Evolutionary conservation across 2,797 vertebrate genomes (phyloP).

Genomic region (Gymnocypris eckloni): DNA sequence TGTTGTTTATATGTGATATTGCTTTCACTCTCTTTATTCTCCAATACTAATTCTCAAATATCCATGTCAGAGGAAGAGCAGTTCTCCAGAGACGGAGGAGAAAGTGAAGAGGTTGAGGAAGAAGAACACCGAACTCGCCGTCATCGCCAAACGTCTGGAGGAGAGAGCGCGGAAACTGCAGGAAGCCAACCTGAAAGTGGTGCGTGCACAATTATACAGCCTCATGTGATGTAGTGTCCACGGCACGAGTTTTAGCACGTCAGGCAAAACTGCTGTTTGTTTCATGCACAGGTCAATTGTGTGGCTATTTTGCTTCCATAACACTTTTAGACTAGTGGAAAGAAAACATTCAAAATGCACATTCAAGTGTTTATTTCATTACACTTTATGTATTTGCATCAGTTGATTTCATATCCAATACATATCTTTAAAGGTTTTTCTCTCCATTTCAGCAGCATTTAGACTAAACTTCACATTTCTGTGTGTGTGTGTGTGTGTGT

Average conservation of each 20-base stretch:
- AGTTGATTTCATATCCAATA: not conserved
- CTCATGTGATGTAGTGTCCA: not conserved
- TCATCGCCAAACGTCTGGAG: slow-evolving; percentile 95
- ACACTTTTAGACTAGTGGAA: not conserved
- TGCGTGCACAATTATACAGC: slow-evolving; percentile 63
- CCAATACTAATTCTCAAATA: not conserved
- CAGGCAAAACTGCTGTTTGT: not conserved
- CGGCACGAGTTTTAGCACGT: not conserved
- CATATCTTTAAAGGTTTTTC: not conserved
- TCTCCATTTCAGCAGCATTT: not conserved
- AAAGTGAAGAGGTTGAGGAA: slow-evolving; percentile 94
- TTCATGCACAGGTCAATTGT: not conserved
- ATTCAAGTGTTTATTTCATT: not conserved
- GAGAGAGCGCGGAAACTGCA: slow-evolving; percentile 95
- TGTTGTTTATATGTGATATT: not conserved
- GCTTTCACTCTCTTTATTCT: not conserved
- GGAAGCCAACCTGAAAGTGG: slow-evolving; percentile 96
- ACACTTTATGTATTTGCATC: not conserved
- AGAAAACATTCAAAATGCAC: not conserved
- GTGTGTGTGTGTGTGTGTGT: no score
- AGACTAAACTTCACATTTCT: not conserved
- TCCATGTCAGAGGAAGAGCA: slow-evolving; percentile 84
- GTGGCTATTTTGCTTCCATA: not conserved
- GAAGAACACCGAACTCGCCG: slow-evolving; percentile 94
- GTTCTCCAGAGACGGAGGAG: slow-evolving; percentile 94